Evolutionary conservation across 53 echinoderm and acorn worm genomes (phyloP).

Genomic region (Stichopus horrens): DNA sequence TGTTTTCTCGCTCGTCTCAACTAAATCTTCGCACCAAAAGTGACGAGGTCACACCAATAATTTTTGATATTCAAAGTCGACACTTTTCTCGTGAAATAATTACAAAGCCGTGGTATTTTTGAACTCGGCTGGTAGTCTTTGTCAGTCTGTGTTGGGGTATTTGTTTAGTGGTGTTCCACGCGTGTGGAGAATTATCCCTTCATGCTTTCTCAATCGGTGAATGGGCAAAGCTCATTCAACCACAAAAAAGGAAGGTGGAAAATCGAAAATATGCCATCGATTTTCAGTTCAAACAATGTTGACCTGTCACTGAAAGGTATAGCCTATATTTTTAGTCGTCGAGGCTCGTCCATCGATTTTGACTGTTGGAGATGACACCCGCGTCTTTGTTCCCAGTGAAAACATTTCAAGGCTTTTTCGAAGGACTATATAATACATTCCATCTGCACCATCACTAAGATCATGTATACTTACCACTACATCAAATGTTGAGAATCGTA

Average conservation of each 20-base stretch:
- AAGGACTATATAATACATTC: too few species aligned
- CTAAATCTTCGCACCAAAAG: not conserved
- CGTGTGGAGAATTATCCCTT: not conserved
- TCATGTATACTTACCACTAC: too few species aligned
- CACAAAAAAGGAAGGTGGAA: not conserved
- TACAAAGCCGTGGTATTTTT: not conserved
- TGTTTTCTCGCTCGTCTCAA: not conserved
- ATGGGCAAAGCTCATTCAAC: not conserved
- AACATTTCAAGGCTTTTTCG: not conserved
- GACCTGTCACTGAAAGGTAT: not conserved
- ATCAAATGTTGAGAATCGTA: too few species aligned
- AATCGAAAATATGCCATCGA: not conserved
- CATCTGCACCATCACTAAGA: too few species aligned
- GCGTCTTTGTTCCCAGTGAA: not conserved
- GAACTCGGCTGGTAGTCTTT: not conserved
- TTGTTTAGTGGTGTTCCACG: not conserved
- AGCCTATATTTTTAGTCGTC: not conserved
- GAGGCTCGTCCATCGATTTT: not conserved
- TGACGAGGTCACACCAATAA: not conserved
- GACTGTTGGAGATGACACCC: not conserved
- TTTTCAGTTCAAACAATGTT: not conserved
- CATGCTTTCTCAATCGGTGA: not conserved
- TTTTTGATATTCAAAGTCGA: not conserved
- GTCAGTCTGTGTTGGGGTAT: not conserved
- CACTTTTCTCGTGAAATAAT: not conserved